Conservation (phyloP, 2,113 vertebrate species). For the Lichenostomus cassidix region DNA sequence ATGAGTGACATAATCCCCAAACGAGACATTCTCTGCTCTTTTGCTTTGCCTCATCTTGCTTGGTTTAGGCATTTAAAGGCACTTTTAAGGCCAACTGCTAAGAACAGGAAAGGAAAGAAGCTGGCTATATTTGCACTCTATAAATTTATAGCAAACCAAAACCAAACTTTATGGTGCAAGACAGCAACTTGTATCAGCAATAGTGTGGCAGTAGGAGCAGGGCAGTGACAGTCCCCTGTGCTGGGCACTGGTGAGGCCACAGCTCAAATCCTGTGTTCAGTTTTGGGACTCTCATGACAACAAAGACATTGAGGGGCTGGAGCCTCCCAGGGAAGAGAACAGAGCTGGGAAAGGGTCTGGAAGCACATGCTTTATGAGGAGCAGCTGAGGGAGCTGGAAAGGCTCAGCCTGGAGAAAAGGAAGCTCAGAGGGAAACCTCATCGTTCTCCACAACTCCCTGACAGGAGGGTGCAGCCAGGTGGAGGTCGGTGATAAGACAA, state of each 20-base stretch:
- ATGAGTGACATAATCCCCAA: not conserved
- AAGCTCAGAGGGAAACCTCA: not conserved
- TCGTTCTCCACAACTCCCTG: not conserved
- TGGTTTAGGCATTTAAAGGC: not conserved
- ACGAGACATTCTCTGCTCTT: not conserved
- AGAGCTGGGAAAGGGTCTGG: not conserved
- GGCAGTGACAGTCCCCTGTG: not conserved
- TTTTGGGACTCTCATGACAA: not conserved
- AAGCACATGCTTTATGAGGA: not conserved
- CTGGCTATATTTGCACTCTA: not conserved
- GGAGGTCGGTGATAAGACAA: fast-evolving
- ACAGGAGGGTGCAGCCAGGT: fast-evolving
- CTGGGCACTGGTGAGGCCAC: not conserved
- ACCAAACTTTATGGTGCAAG: not conserved
- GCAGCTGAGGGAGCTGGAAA: not conserved
- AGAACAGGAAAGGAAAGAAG: not conserved
- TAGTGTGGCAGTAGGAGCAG: not conserved
- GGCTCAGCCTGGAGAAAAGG: not conserved
- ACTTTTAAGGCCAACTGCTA: not conserved
- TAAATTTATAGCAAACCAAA: not conserved
- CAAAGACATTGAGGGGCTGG: not conserved
- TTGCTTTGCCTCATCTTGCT: not conserved
- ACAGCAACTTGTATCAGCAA: not conserved
- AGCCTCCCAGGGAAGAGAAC: fast-evolving
- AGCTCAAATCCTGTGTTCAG: not conserved